Conservation (phyloP, 2,888 invertebrate genomes). For the Andrena marginata region DNA sequence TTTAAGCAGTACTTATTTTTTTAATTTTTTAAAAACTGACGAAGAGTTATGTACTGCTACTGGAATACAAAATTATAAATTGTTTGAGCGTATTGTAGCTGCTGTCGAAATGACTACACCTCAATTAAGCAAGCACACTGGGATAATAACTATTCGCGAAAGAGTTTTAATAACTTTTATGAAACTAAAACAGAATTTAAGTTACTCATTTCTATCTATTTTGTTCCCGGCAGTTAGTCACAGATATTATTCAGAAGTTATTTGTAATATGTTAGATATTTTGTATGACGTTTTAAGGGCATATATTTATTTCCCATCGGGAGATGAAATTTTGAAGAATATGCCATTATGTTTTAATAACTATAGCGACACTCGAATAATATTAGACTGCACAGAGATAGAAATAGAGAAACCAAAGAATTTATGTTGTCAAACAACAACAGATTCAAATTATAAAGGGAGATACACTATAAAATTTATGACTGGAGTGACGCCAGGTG, state of each 20-base stretch:
- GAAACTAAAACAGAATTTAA: neutral
- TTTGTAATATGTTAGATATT: neutral
- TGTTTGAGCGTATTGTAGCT: neutral
- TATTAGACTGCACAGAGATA: conserved; percentile 2
- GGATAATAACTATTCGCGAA: neutral
- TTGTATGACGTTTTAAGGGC: neutral
- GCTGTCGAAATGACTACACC: neutral
- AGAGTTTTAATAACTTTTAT: neutral
- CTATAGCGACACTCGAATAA: neutral
- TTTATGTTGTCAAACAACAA: neutral
- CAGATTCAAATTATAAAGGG: neutral
- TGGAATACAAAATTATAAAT: neutral
- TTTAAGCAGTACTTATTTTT: neutral
- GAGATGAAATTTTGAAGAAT: neutral
- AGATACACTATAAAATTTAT: neutral
- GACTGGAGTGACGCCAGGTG: neutral
- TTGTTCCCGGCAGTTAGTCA: neutral
- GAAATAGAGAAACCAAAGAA: neutral
- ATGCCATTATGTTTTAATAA: neutral
- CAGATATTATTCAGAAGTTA: neutral
- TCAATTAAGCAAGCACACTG: neutral
- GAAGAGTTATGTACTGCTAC: neutral
- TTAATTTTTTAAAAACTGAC: neutral
- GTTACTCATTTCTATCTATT: neutral
- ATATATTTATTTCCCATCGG: neutral